Base-by-base conservation (phyloP, 2,113 vertebrate species). In the Cheirogaleus medius region DNA sequence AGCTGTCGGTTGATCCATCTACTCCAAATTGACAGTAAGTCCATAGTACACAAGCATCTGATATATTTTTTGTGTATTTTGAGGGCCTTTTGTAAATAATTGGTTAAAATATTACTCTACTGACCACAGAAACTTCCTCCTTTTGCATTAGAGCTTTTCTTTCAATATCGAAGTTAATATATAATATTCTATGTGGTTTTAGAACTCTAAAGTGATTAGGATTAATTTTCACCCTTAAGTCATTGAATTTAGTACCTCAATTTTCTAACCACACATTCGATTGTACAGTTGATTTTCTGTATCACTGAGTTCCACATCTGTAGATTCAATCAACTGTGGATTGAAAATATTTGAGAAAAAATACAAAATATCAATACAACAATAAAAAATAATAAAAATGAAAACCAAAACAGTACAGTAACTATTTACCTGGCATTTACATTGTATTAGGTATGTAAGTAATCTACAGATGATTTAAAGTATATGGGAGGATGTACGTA, bases 121-220 rank as follows among this genome's bases (percentile, higher is more conserved):
- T 49, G 47, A 56, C 34, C 25, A 39, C 71, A 27, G n/a, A n/a
- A 74, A 74, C 15, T 13, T 74, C 49, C 20, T 37, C 37, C 20
- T 88, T 95, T 94, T 87, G 56, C 8, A 39, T 32, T 76, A 84
- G 39, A 49, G n/a, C 34, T 52, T 44, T 93, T 84, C 14, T 96
- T 84, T 84, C 44, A 18, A 18, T 42, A 63, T 77, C 58, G 23
- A 94, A 88, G 29, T 83, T 47, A 64, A 69, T 63, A 63, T 47
- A 34, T 58, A 56, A 44, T 34, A 44, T 71, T 58, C 49, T 64
- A 8, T 47, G n/a, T 49, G 29, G 9, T 47, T 37, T 96, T 85
- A 44, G 64, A 78, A 34, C 8, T 77, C 49, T 27, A 10, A 73
- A 60, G 49, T 71, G 42, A 49, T 80, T 76, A 69, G 25, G n/a